These are phyloP conservation scores for Drosophila prostipennis DNA, from an alignment of 2,888 invertebrate genomes.

Conservation along the genomic window DNA sequence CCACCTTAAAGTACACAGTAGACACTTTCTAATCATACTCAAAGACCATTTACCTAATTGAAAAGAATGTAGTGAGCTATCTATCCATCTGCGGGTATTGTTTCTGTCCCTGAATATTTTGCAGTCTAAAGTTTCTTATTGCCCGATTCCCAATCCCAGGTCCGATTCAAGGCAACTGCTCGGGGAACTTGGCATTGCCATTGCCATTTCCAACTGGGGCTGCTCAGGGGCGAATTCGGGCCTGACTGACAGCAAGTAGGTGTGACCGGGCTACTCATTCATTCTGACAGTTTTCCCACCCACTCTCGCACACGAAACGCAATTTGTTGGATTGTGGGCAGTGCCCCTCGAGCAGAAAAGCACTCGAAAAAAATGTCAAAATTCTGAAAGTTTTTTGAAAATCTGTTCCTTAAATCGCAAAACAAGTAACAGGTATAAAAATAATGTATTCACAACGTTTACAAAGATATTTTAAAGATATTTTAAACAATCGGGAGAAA, in stretches of 20 bases:
- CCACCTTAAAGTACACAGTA: constrained; percentile 6
- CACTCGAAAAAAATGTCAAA: constrained; percentile 8
- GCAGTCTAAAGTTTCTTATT: constrained; percentile 55
- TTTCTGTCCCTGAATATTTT: constrained; percentile 37
- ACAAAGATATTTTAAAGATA: background rate
- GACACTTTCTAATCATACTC: constrained; percentile 23
- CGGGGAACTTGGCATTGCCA: constrained; percentile 54
- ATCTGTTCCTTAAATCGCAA: background rate
- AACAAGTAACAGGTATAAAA: background rate
- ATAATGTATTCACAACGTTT: no score
- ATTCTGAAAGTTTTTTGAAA: background rate
- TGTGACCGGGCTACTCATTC: constrained; percentile 83
- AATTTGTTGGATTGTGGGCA: constrained; percentile 81
- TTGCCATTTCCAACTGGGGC: constrained; percentile 29
- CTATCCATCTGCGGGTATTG: constrained; percentile 26
- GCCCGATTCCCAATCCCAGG: constrained; percentile 16
- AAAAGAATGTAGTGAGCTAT: constrained; percentile 38
- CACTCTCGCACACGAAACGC: constrained; percentile 80
- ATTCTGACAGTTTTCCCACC: constrained; percentile 83
- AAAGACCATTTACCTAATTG: constrained; percentile 64
- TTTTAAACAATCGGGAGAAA: background rate
- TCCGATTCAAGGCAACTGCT: constrained; percentile 61
- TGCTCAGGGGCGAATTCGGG: constrained; percentile 49
- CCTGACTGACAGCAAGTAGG: constrained; percentile 81
- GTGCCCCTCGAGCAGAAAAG: constrained; percentile 75